phyloP scores from a whole-genome alignment of 2,113 vertebrate genomes.

The Asarcornis scutulata region DNA sequence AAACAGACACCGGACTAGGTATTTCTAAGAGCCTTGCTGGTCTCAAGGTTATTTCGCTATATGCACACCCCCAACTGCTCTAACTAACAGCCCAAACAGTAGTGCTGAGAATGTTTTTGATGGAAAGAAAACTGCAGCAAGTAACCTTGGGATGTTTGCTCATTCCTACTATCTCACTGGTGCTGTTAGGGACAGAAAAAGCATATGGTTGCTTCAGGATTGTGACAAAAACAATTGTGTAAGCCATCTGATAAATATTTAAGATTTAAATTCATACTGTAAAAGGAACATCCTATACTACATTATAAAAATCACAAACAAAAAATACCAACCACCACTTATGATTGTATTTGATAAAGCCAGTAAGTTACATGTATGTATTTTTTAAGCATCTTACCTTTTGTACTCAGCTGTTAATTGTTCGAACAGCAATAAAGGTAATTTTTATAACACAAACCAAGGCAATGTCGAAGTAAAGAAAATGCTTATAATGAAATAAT shows the following conservation, averaged over 20 bases:
- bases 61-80: background rate
- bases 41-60: too few relatives aligned
- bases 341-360: background rate
- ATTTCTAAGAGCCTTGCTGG: background rate
- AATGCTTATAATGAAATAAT: background rate
- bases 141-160: background rate
- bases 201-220: background rate
- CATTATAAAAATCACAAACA: background rate
- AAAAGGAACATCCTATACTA: background rate
- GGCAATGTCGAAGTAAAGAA: background rate
- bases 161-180: background rate
- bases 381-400: background rate
- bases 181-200: conserved; percentile 28
- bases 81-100: background rate
- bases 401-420: background rate
- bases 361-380: background rate
- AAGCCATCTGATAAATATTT: background rate
- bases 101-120: background rate
- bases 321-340: background rate
- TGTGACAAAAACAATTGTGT: background rate
- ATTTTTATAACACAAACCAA: background rate
- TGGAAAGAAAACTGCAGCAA: background rate
- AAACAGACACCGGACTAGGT: background rate
- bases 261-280: background rate
- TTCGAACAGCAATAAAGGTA: background rate